A percentile compares a stretch with the other conserved stretches of the same genome.
Evolutionary conservation across 2,797 vertebrate species (phyloP).

Genomic region (Sebastes umbrosus): DNA sequence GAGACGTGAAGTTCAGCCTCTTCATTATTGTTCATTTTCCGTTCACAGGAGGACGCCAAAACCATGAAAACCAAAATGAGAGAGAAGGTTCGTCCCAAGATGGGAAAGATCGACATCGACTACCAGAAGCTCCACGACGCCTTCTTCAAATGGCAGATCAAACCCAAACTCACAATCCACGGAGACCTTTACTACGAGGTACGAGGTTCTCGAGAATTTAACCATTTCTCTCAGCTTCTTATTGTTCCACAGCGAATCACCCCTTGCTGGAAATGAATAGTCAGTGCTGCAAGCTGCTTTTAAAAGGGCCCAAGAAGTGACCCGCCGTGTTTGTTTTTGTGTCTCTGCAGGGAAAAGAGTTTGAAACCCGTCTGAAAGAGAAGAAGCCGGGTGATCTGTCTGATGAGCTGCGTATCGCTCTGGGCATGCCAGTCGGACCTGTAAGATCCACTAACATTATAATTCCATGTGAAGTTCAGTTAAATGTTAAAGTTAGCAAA

Average conservation of each 20-base stretch:
- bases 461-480: no score
- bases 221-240: no score
- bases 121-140: conserved; percentile 97
- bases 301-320: not conserved
- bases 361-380: conserved; percentile 94
- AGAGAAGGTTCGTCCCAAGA: conserved; percentile 94
- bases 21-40: rapidly evolving
- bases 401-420: conserved; percentile 90
- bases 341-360: conserved; percentile 90
- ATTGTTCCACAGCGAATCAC: not conserved
- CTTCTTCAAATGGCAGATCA: conserved; percentile 98
- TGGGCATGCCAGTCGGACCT: conserved; percentile 94
- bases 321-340: not conserved
- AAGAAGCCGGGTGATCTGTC: conserved; percentile 95
- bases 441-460: conserved; percentile 66
- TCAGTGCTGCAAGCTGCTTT: not conserved
- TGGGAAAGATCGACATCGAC: conserved; percentile 97
- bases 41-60: conserved; percentile 90
- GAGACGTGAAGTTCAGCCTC: not conserved
- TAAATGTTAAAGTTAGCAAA: not conserved
- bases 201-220: rapidly evolving
- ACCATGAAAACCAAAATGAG: conserved; percentile 98
- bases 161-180: conserved; percentile 94
- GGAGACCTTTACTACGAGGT: conserved; percentile 96
- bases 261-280: not conserved